Evolutionary conservation across 2,113 vertebrate species (phyloP).

Genomic region (Dipodomys spectabilis): DNA sequence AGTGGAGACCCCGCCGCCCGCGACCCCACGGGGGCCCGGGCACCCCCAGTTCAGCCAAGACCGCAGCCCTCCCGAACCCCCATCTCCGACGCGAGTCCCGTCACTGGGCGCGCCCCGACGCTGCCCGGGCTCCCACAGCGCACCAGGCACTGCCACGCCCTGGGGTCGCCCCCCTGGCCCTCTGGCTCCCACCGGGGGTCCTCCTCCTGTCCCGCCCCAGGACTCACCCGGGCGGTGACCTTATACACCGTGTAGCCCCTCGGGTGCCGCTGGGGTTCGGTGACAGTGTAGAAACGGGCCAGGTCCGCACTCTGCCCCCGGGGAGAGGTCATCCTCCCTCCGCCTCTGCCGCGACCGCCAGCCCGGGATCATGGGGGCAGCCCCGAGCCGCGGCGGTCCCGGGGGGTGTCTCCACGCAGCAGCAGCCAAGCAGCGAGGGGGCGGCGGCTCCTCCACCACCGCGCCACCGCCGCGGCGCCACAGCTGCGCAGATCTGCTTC

Average conservation of each 20-base stretch:
- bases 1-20: background rate
- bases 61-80: background rate
- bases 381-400: background rate
- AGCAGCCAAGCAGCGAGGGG: background rate
- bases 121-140: too few species aligned
- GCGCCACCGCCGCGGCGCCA: background rate
- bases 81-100: background rate
- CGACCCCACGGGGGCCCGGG: background rate
- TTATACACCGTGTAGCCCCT: constrained; percentile 97
- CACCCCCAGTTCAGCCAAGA: background rate
- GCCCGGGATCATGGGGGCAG: constrained; percentile 56
- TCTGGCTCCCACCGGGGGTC: background rate
- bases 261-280: constrained; percentile 93
- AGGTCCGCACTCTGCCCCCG: constrained; percentile 91
- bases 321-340: constrained; percentile 93
- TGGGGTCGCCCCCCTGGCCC: too few species aligned
- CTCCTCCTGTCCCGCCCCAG: background rate
- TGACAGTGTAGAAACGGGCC: constrained; percentile 98
- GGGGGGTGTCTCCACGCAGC: background rate
- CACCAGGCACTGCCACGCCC: too few species aligned
- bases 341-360: constrained; percentile 74
- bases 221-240: constrained; percentile 96
- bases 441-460: background rate
- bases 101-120: constrained; percentile 91
- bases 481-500: constrained; percentile 32